These are phyloP conservation scores for Ammodytes dubius DNA, from an alignment of 2,113 vertebrate species.

Conservation along the genomic window DNA sequence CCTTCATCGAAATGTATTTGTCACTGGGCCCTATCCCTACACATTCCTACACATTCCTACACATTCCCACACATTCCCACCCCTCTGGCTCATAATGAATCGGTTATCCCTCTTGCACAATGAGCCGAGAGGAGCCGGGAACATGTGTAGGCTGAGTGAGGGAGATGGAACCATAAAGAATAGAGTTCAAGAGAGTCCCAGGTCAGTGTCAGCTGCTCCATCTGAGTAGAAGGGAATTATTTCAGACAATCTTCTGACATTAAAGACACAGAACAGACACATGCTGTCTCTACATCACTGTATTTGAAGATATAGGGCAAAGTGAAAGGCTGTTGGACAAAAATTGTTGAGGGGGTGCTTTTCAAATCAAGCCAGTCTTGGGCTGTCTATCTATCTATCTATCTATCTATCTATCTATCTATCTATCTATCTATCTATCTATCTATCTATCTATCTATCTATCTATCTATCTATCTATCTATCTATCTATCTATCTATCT, in stretches of 20 bases:
- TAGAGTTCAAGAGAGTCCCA: slow-evolving; percentile 34
- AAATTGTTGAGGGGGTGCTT: too few relatives aligned
- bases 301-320: too few relatives aligned
- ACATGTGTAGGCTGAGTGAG: slow-evolving; percentile 40
- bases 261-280: slow-evolving; percentile 9
- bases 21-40: too few relatives aligned
- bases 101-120: slow-evolving; percentile 54
- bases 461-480: not conserved
- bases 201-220: slow-evolving; percentile 43
- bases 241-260: slow-evolving; percentile 16
- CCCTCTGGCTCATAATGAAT: slow-evolving; percentile 66
- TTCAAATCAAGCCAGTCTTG: too few relatives aligned
- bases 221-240: slow-evolving; percentile 38
- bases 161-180: slow-evolving; percentile 42
- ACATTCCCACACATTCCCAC: slow-evolving; percentile 68
- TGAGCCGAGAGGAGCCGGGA: slow-evolving; percentile 28
- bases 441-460: too few relatives aligned
- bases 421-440: too few relatives aligned
- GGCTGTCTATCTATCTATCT: too few relatives aligned
- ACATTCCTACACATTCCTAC: too few relatives aligned
- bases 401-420: too few relatives aligned
- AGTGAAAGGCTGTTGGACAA: too few relatives aligned
- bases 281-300: not conserved
- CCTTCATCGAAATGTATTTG: too few relatives aligned
- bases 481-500: not conserved